Evolutionary conservation across 2,797 vertebrate genomes (phyloP), one percentile per base, ranked within the genome.

Genomic region (Ficedula albicollis): DNA sequence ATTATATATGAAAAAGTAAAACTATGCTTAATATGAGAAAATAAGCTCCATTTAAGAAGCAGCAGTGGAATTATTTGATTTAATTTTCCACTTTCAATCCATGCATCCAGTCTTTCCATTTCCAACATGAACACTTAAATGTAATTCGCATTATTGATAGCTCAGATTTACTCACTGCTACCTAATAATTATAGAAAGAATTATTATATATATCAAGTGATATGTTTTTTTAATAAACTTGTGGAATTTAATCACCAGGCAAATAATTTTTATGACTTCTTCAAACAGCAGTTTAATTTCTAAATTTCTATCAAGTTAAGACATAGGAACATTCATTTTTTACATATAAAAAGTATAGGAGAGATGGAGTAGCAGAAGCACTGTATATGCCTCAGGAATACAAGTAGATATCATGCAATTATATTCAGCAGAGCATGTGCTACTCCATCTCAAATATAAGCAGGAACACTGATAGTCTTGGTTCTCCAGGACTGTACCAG

Each of bases 71-170:
- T 84, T 59, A 86, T 44, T 77, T 73, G 7, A 90, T 96, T 79
- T 92, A 68, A 89, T 89, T 88, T 96, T 90, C 59, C 36, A 91
- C 41, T 92, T 87, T 26, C 77, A 66, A 36, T 67, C 56, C 80
- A 77, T n/a, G 30, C 49, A 90, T 34, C 27, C 77, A 90, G 30
- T 32, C 41, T 66, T 64, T 76, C 66, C 9, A 86, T 74, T 76
- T 66, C 41, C 79, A 86, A 69, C 58, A 72, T 16, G 59, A 89
- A 23, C n/a, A 70, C 36, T 74, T n/a, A 51, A 69, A 29, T 25
- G 14, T 39, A 89, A 56, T 52, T 73, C 27, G 39, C 13, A 49
- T 60, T 43, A 60, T 6, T 34, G 43, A 64, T 43, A 60, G 17
- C 17, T 82, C n/a, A 41, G 84, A 63, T 51, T 59, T 18, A 26